Conservation (phyloP, 2,888 invertebrate species). For the Isoperla grammatica region DNA sequence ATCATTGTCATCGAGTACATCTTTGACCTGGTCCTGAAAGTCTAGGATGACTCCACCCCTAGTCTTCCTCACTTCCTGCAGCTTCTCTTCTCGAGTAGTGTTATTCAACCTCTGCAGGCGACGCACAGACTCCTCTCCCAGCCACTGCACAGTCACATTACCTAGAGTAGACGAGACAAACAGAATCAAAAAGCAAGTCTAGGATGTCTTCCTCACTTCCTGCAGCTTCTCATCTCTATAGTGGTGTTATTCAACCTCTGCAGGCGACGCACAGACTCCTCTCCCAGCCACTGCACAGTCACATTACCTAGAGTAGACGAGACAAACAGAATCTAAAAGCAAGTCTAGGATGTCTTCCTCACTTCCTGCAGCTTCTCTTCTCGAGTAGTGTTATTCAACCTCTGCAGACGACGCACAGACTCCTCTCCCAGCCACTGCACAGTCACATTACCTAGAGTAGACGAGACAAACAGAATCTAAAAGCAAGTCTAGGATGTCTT, state of each 20-base stretch:
- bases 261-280: slow-evolving; percentile 47
- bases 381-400: slow-evolving; percentile 39
- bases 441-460: slow-evolving; percentile 42
- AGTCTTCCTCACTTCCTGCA: slow-evolving; percentile 51
- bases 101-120: slow-evolving; percentile 43
- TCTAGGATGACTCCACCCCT: slow-evolving; percentile 55
- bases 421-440: slow-evolving; percentile 52
- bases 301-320: slow-evolving; percentile 41
- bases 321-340: too few relatives aligned
- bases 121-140: slow-evolving; percentile 49
- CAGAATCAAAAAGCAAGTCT: too few relatives aligned
- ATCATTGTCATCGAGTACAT: slow-evolving; percentile 55
- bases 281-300: slow-evolving; percentile 49
- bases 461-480: too few relatives aligned
- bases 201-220: too few relatives aligned
- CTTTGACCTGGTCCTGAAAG: slow-evolving; percentile 48
- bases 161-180: slow-evolving; percentile 38
- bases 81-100: slow-evolving; percentile 33
- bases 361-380: too few relatives aligned
- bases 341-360: too few relatives aligned
- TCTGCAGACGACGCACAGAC: slow-evolving; percentile 45
- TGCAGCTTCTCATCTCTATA: too few relatives aligned
- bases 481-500: too few relatives aligned
- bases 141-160: slow-evolving; percentile 45
- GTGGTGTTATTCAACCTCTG: slow-evolving; percentile 41